phyloP scores from a whole-genome alignment of 2,888 invertebrate genomes.

The Vanessa cardui region DNA sequence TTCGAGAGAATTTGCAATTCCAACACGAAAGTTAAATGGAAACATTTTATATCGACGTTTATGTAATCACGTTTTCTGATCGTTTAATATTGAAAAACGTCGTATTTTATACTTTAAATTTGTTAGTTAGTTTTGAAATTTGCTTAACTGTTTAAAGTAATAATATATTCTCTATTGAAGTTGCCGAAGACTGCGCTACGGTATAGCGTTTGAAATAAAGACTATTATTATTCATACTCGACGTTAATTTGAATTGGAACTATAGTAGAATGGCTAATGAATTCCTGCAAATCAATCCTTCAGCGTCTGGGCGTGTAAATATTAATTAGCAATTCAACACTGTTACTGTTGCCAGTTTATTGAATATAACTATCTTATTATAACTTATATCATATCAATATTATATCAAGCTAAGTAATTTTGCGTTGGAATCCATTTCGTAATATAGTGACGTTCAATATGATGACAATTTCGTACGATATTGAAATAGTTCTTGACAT shows the following conservation, averaged over 20 bases:
- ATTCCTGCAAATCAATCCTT: slow-evolving; percentile 34
- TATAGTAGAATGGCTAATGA: slow-evolving; percentile 32
- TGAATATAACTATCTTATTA: not conserved
- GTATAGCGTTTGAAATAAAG: slow-evolving; percentile 14
- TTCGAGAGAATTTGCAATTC: slow-evolving; percentile 36
- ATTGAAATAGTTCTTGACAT: not conserved
- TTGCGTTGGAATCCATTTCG: not conserved
- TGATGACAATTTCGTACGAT: not conserved
- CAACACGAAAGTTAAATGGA: slow-evolving; percentile 23
- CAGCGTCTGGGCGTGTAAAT: slow-evolving; percentile 30
- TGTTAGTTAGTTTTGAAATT: not conserved
- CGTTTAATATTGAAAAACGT: slow-evolving; percentile 6
- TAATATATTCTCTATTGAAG: not conserved
- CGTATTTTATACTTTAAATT: not conserved
- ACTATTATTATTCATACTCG: slow-evolving; percentile 27
- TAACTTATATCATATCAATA: not conserved
- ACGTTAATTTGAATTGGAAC: slow-evolving; percentile 33
- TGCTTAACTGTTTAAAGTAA: not conserved
- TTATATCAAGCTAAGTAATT: not conserved
- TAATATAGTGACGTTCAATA: not conserved
- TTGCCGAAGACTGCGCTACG: not conserved
- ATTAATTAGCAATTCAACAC: slow-evolving; percentile 28
- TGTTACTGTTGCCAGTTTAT: slow-evolving; percentile 1
- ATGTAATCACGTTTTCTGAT: slow-evolving; percentile 12
- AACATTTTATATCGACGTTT: slow-evolving; percentile 9